Base-by-base conservation (phyloP, 2,888 invertebrate genomes). In the Caenorhabditis macrosperma region DNA sequence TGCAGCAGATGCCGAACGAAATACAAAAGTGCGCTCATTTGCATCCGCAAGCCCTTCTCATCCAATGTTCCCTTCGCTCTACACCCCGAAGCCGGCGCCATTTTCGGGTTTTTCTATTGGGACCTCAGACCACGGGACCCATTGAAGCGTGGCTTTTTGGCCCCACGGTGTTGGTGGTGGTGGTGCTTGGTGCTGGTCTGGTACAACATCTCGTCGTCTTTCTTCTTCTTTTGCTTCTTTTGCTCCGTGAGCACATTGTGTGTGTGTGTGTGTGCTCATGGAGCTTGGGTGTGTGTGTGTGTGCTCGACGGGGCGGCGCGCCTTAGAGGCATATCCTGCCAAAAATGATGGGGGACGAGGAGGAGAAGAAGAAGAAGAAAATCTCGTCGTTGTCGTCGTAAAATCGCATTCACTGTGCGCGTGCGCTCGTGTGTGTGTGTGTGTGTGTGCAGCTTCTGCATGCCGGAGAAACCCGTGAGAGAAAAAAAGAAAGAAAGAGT, bases 81-180 rank as follows among this genome's bases (percentile, higher is more conserved):
- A 63, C 33, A 48, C 55, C 9, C 26, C 1, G n/a, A n/a, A n/a
- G n/a, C n/a, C n/a, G n/a, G n/a, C n/a, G n/a, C n/a, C n/a, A n/a
- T n/a, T 44, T 44, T 44, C 17, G 17, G 17, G 17, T n/a, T 20
- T 44, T 44, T 3, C 44, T 6, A 5, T 20, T 17, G 61, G 68
- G 68, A 68, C 68, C 66, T 54, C 33, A 9, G 9, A 33, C 33
- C 6, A 9, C 9, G 57, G 55, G 50, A 57, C 57, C 68, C 71
- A 71, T 71, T 71, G 71, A 71, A 71, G 71, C 71, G 71, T 71
- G 71, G 54, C 44, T 44, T 22, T 22, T n/a, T 38, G 50, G 41
- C 35, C 41, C 24, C 33, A 30, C 66, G 20, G 60, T 17, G 60
- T 46, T 33, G 33, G 10, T 52, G 52, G 52, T 28, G 28, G 26